These are phyloP conservation scores for Misgurnus mizolepis DNA, from an alignment of 2,113 vertebrate species.

Conservation along the genomic window DNA sequence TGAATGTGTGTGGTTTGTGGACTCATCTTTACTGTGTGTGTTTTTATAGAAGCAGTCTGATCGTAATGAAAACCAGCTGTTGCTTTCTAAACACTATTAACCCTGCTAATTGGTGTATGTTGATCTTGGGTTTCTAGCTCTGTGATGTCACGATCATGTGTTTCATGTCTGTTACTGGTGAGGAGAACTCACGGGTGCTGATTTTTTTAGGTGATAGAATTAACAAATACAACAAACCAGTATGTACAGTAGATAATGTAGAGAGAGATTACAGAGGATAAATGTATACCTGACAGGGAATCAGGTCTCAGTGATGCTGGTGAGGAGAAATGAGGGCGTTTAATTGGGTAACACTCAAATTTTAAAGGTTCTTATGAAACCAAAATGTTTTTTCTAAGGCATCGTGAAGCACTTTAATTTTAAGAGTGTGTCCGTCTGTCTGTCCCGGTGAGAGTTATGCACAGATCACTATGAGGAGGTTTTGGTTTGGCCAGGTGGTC, in stretches of 20 bases:
- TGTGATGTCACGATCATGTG: slow-evolving; percentile 69
- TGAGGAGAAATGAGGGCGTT: too few relatives aligned
- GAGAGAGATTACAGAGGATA: too few relatives aligned
- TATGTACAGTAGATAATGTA: too few relatives aligned
- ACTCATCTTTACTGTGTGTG: not conserved
- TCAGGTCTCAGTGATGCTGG: too few relatives aligned
- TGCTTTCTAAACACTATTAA: slow-evolving; percentile 67
- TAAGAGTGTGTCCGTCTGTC: not conserved
- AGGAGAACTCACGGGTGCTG: slow-evolving; percentile 30
- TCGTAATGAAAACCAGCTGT: slow-evolving; percentile 34
- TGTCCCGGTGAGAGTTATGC: not conserved
- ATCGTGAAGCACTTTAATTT: too few relatives aligned
- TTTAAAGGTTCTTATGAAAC: too few relatives aligned
- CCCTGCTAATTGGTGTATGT: slow-evolving; percentile 62
- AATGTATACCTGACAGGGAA: too few relatives aligned
- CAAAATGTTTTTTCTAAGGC: too few relatives aligned
- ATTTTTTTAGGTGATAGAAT: too few relatives aligned
- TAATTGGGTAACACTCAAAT: too few relatives aligned
- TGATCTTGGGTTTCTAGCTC: slow-evolving; percentile 61
- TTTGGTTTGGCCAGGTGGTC: slow-evolving; percentile 29
- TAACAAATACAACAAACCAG: too few relatives aligned
- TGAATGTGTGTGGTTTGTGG: not conserved
- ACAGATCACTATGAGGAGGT: not conserved
- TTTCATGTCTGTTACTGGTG: slow-evolving; percentile 63
- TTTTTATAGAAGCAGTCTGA: slow-evolving; percentile 27